A percentile compares a stretch with the other conserved stretches of the same genome.
Conservation (phyloP, 2,113 vertebrate genomes). For the Brachionichthys hirsutus region DNA sequence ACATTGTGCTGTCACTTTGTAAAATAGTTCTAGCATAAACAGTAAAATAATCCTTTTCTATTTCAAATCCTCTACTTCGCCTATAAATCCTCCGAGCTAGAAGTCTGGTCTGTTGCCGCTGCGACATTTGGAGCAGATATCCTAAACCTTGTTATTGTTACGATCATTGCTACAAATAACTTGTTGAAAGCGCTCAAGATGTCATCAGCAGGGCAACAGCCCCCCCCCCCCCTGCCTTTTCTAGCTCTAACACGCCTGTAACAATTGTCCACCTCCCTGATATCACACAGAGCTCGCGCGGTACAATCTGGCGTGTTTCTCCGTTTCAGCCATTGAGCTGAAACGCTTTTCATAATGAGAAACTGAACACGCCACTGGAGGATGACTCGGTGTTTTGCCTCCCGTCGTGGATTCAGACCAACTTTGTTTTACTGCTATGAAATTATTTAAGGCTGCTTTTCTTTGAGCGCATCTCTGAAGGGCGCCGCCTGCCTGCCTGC, state of each 20-base stretch:
- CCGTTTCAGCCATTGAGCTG: background rate
- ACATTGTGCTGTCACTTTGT: no score
- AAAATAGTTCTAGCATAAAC: no score
- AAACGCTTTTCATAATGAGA: conserved; percentile 26
- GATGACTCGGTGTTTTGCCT: conserved; percentile 4
- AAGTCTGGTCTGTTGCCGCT: background rate
- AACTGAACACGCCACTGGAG: conserved; percentile 24
- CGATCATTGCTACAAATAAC: background rate
- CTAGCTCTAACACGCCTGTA: conserved; percentile 1
- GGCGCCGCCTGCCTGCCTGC: background rate
- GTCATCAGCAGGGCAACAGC: background rate
- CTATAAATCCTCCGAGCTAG: no score
- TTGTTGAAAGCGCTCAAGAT: background rate
- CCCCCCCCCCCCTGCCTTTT: background rate
- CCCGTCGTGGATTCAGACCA: conserved; percentile 12
- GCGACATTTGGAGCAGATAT: background rate
- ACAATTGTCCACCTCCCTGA: background rate
- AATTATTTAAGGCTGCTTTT: conserved; percentile 2
- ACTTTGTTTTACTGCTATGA: background rate
- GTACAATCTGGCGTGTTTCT: conserved; percentile 9
- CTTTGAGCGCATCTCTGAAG: background rate
- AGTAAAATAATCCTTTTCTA: no score
- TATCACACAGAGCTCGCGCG: background rate
- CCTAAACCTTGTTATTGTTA: background rate
- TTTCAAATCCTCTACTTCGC: no score